Evolutionary conservation across 2,888 invertebrate species (phyloP), one percentile per base, ranked within the genome.

Genomic region (Microplitis deprimator): DNA sequence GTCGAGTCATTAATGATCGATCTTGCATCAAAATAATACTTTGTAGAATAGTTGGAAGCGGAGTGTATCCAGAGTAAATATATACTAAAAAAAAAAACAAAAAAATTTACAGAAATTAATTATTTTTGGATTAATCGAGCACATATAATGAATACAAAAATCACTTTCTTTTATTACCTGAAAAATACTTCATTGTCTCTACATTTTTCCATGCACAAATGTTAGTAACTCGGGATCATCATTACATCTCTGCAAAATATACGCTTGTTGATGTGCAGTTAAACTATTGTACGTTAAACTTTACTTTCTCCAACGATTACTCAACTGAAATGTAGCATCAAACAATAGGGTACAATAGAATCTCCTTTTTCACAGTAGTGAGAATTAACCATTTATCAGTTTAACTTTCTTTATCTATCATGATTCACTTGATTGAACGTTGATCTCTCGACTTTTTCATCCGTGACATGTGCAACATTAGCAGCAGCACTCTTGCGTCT

Each of bases 221-320:
- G 3, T 4, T 1, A 29, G 29, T 29, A 29, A 29, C 29, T 29
- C 29, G 3, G 29, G 29, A 29, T 29, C 29, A 29, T 70, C 72
- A 68, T 50, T 72, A 38, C n/a, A 67, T 65, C 79, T 80, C 81
- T 82, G 81, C 81, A 81, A 79, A 79, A 78, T 79, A 50, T 77
- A 79, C 72, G 79, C 79, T 76, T 81, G 80, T 81, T 78, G 74
- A 77, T 76, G 41, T 41, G 75, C 62, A 68, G 60, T 20, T 10
- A 72, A 80, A 82, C 81, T 81, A 80, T 81, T 79, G 78, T 76
- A 78, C 70, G 80, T 79, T 81, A 79, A 81, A 75, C 50, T 62
- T 75, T 67, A 79, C 81, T 80, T 82, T 82, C 81, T 79, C 80
- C 78, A 68, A 50, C 50, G 62, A 81, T 82, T 81, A 79, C 78